These are phyloP conservation scores for Limulus polyphemus DNA, from an alignment of 2,888 invertebrate genomes.

Conservation along the genomic window DNA sequence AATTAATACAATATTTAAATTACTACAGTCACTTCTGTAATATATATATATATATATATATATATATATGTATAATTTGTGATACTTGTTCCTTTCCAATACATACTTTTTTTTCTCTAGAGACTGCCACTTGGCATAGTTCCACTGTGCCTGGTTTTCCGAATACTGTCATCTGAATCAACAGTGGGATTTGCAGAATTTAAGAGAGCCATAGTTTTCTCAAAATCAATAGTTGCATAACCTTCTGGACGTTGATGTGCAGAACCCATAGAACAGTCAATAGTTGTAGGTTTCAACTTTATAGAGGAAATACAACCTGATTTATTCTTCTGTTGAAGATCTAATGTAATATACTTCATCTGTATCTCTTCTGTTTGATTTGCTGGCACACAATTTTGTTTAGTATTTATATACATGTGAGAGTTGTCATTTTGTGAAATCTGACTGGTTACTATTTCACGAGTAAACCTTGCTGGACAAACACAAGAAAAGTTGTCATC, in stretches of 20 bases:
- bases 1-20: no score
- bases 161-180: slow-evolving; percentile 4
- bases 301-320: slow-evolving; percentile 21
- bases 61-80: no score
- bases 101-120: no score
- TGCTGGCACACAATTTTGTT: not conserved
- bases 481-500: no score
- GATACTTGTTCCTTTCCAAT: no score
- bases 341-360: slow-evolving; percentile 11
- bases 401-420: slow-evolving; percentile 22
- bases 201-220: slow-evolving; percentile 70
- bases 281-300: no score
- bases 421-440: slow-evolving; percentile 24
- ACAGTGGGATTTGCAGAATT: slow-evolving; percentile 9
- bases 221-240: slow-evolving; percentile 86
- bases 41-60: no score
- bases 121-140: slow-evolving; percentile 6
- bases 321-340: slow-evolving; percentile 6
- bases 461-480: no score
- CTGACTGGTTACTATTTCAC: not conserved
- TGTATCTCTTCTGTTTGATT: slow-evolving; percentile 5
- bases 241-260: slow-evolving; percentile 38
- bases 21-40: no score
- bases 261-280: slow-evolving; percentile 12
- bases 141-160: not conserved